A percentile compares a stretch with the other conserved stretches of the same genome.
These are phyloP conservation scores for Archegozetes longisetosus DNA, from an alignment of 1,140 invertebrate genomes.

Conservation along the genomic window DNA sequence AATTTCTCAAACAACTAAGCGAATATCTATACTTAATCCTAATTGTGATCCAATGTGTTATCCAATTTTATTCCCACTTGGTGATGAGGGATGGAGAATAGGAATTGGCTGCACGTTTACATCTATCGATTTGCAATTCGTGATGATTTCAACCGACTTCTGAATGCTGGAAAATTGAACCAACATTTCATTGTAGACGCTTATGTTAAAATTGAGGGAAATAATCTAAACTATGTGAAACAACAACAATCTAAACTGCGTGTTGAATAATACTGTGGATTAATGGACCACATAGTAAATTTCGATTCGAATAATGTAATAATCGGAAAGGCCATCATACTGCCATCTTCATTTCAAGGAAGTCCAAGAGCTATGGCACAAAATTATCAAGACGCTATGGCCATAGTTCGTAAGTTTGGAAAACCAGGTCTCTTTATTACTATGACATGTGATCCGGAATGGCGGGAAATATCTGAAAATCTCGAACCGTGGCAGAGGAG, in stretches of 20 bases:
- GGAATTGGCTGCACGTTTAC: neutral
- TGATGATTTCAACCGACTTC: conserved; percentile 20
- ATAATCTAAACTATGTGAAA: conserved; percentile 11
- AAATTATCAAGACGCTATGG: conserved; percentile 26
- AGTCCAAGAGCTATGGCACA: conserved; percentile 12
- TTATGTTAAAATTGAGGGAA: conserved; percentile 15
- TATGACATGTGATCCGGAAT: conserved; percentile 34
- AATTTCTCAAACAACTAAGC: neutral
- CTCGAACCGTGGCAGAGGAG: conserved; percentile 23
- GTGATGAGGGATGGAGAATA: conserved; percentile 12
- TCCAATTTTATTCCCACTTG: conserved; percentile 19
- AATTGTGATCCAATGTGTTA: conserved; percentile 15
- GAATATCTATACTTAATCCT: neutral
- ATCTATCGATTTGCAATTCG: conserved; percentile 6
- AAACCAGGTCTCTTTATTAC: conserved; percentile 33
- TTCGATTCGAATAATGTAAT: neutral
- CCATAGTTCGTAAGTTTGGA: conserved; percentile 25
- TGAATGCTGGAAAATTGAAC: conserved; percentile 19
- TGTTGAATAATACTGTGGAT: conserved; percentile 16
- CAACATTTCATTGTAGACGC: conserved; percentile 20
- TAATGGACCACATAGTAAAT: conserved; percentile 15
- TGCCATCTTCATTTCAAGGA: conserved; percentile 17
- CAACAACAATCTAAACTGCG: conserved; percentile 13
- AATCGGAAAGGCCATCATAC: conserved; percentile 2
- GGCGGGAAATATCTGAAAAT: conserved; percentile 30